Evolutionary conservation across 2,113 vertebrate genomes (phyloP), one percentile per base, ranked within the genome.

Genomic region (Psittacus erithacus): DNA sequence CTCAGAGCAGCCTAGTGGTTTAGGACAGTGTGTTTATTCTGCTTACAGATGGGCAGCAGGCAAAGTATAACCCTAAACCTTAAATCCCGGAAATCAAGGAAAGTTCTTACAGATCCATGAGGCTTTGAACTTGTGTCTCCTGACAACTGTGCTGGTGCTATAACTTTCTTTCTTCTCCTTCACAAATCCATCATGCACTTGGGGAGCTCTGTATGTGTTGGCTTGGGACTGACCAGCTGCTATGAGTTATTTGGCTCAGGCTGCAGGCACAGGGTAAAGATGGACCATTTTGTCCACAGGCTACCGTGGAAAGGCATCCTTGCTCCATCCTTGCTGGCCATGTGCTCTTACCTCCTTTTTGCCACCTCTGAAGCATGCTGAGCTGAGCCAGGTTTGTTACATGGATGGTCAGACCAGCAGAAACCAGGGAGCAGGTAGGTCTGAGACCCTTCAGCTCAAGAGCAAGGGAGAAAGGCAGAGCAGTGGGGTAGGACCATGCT

Each of bases 121-220:
- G 71, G 28, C 41, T 95, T 86, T 86, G 83, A 22, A 62, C 6
- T 47, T 17, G 29, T n/a, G 13, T 76, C 7, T 79, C 46, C 29
- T 28, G 22, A 35, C 60, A 25, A 19, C 31, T 53, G 31, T 57
- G 17, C 44, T 38, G 49, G 33, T 64, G 29, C 11, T 55, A 23
- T 81, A 71, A 23, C 19, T 23, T 76, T 76, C 23, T 19, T 64
- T 70, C 11, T 65, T 10, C 52, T 91, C 33, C 55, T 78, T 46
- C 64, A 68, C 16, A 73, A 65, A 52, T 25, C 14, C 23, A n/a
- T 25, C 29, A 35, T 2, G 3, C 0, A 0, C 33, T 55, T 1
- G 1, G 13, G 17, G 19, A 63, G 17, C 29, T 83, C 23, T 10
- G 0, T 38, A 20, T 13, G 6, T 64, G 39, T 33, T 71, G 53